Conservation (phyloP, 2,113 vertebrate genomes). For the Orycteropus afer region DNA sequence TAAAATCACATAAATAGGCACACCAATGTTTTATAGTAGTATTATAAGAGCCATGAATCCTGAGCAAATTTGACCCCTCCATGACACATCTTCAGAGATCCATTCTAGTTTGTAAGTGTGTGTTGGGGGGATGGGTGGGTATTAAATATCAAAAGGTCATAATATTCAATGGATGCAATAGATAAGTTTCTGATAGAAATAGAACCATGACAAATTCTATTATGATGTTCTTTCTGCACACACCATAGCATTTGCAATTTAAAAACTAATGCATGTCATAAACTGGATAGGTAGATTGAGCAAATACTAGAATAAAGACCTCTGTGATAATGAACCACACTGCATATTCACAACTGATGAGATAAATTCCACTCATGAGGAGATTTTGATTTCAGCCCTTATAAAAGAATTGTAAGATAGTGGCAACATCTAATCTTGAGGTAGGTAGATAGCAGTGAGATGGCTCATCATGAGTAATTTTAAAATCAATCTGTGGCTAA, state of each 20-base stretch:
- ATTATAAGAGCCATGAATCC: background rate
- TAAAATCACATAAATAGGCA: background rate
- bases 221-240: background rate
- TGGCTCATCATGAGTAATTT: constrained; percentile 21
- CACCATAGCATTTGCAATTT: background rate
- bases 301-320: background rate
- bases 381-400: constrained; percentile 42
- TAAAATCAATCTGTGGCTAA: constrained; percentile 45
- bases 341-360: background rate
- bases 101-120: background rate
- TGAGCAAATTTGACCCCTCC: background rate
- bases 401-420: background rate
- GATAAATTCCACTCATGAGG: background rate
- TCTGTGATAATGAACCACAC: background rate
- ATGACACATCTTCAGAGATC: background rate
- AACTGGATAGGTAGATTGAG: background rate
- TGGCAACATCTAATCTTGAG: constrained; percentile 42
- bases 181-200: background rate
- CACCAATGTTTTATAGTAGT: background rate
- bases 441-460: constrained; percentile 27
- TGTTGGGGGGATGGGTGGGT: background rate
- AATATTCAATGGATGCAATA: background rate
- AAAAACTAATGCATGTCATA: background rate
- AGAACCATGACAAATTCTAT: background rate
- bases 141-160: background rate